Conservation (phyloP, 2,888 invertebrate species). For the Drosophila anomalata region DNA sequence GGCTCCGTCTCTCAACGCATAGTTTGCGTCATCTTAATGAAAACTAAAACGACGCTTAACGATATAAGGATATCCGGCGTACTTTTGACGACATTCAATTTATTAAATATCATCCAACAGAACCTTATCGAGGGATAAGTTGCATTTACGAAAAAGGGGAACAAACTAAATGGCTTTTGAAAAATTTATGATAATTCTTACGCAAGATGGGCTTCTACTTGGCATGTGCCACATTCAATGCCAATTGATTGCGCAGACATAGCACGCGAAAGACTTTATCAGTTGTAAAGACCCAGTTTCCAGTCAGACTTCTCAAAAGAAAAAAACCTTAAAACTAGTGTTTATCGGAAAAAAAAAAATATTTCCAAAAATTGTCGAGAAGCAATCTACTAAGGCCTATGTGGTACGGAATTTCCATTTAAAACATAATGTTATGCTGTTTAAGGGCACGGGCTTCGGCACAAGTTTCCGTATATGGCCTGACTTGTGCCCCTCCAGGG, state of each 20-base stretch:
- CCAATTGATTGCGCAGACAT: neutral
- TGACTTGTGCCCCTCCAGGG: slow-evolving; percentile 21
- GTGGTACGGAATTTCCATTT: neutral
- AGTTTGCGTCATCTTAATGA: slow-evolving; percentile 16
- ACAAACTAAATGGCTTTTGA: neutral
- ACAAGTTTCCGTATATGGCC: neutral
- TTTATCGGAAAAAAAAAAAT: neutral
- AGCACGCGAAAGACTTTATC: neutral
- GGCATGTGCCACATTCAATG: neutral
- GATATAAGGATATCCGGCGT: slow-evolving; percentile 26
- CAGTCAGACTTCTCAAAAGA: neutral
- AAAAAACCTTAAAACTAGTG: neutral
- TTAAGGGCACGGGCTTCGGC: neutral
- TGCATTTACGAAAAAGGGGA: neutral
- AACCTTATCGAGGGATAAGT: slow-evolving; percentile 10
- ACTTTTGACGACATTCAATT: neutral
- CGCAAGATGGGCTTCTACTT: neutral
- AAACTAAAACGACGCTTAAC: neutral
- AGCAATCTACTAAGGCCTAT: neutral
- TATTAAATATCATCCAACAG: slow-evolving; percentile 7
- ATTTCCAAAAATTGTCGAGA: neutral
- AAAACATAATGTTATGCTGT: neutral
- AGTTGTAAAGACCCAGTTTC: neutral
- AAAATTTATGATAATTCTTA: neutral
- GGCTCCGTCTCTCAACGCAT: neutral